These are phyloP conservation scores for Spondyliosoma cantharus DNA, from an alignment of 2,797 vertebrate species.

Conservation along the genomic window DNA sequence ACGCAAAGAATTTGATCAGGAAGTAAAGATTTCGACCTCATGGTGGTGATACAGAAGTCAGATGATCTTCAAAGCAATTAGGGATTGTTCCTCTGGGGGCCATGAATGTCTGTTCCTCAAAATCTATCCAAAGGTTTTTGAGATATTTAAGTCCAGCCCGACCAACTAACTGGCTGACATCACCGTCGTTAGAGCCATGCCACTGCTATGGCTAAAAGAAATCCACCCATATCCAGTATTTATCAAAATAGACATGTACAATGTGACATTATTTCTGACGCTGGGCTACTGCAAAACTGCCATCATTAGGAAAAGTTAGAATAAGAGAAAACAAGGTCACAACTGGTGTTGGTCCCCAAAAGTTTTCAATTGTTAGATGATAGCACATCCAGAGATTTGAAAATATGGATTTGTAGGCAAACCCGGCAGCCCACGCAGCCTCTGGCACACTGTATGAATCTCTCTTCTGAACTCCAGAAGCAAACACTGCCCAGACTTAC, in stretches of 20 bases:
- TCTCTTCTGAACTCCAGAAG: slow-evolving; percentile 17
- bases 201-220: background rate
- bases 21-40: background rate
- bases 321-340: slow-evolving; percentile 11
- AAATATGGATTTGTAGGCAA: slow-evolving; percentile 25
- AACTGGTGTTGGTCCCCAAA: slow-evolving; percentile 2
- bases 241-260: slow-evolving; percentile 3
- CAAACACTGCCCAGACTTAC: slow-evolving; percentile 42
- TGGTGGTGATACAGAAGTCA: background rate
- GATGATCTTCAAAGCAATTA: background rate
- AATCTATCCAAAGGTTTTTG: background rate
- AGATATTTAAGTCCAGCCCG: background rate
- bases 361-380: slow-evolving; percentile 27
- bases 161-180: background rate
- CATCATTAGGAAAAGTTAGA: slow-evolving; percentile 11
- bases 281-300: background rate
- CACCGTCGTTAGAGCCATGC: background rate
- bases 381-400: slow-evolving; percentile 26
- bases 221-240: slow-evolving; percentile 4
- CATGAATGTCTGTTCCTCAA: background rate
- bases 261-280: slow-evolving; percentile 12
- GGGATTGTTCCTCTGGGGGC: background rate
- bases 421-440: slow-evolving; percentile 34
- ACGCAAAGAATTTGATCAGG: background rate
- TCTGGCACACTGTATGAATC: slow-evolving; percentile 17